phyloP scores from a whole-genome alignment of 1,140 invertebrate genomes.

The Prorops nasuta region DNA sequence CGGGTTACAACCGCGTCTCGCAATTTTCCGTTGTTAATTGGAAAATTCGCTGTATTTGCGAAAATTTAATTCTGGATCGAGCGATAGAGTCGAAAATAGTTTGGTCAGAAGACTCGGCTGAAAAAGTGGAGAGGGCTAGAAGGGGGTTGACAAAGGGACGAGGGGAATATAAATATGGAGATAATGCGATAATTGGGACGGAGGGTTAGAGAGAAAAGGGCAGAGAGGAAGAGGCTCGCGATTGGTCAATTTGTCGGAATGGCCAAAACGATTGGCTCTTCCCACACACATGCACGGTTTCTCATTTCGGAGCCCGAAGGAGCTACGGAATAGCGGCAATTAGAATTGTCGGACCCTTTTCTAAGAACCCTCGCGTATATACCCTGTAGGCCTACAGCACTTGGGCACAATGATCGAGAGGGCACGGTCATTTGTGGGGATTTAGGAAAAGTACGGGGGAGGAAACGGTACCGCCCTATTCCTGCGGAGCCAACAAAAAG shows the following conservation, averaged over 20 bases:
- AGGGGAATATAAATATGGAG: constrained; percentile 32
- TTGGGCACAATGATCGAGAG: constrained; percentile 10
- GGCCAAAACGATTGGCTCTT: constrained; percentile 16
- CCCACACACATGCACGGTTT: too few relatives aligned
- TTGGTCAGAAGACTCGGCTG: too few relatives aligned
- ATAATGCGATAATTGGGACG: constrained; percentile 32
- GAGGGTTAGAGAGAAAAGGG: too few relatives aligned
- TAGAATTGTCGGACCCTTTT: constrained; percentile 35
- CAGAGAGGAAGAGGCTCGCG: constrained; percentile 11
- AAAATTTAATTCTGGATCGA: too few relatives aligned
- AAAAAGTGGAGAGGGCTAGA: too few relatives aligned
- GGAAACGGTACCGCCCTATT: neutral
- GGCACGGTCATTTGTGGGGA: constrained; percentile 8
- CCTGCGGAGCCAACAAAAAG: neutral
- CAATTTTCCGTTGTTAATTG: too few relatives aligned
- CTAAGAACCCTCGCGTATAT: constrained; percentile 14
- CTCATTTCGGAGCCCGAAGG: constrained; percentile 11
- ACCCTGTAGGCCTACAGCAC: constrained; percentile 13
- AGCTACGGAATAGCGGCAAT: constrained; percentile 34
- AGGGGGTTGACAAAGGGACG: too few relatives aligned
- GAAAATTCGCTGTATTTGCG: too few relatives aligned
- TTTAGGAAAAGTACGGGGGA: neutral
- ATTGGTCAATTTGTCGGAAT: constrained; percentile 37
- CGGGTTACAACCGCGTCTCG: too few relatives aligned
- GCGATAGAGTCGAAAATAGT: too few relatives aligned